These are phyloP conservation scores for Polydrusus tereticollis DNA, from an alignment of 2,888 invertebrate species.

Conservation along the genomic window DNA sequence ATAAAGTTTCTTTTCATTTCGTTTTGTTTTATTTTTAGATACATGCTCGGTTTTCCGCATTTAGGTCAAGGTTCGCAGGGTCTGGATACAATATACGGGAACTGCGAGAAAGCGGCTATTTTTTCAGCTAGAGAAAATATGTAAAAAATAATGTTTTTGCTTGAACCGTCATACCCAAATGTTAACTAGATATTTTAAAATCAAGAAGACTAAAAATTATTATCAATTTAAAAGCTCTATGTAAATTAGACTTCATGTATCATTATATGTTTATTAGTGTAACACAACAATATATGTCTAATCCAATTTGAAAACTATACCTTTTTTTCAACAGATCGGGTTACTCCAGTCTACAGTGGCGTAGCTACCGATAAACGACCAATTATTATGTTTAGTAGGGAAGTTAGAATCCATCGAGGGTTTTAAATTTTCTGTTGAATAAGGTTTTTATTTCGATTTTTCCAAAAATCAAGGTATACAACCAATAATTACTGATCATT, in stretches of 20 bases:
- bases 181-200: too few species aligned
- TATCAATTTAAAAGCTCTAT: too few species aligned
- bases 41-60: background rate
- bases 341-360: constrained; percentile 25
- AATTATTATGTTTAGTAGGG: too few species aligned
- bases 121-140: background rate
- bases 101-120: background rate
- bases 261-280: background rate
- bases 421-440: too few species aligned
- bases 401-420: too few species aligned
- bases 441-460: too few species aligned
- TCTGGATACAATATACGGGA: background rate
- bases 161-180: too few species aligned
- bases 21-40: constrained; percentile 6
- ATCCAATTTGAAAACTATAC: constrained; percentile 20
- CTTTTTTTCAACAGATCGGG: constrained; percentile 9
- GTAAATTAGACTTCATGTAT: too few species aligned
- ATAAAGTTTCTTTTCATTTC: background rate
- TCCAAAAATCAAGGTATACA: too few species aligned
- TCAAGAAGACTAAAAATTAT: too few species aligned
- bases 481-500: too few species aligned
- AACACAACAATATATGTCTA: constrained; percentile 14
- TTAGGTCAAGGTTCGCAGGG: constrained; percentile 15
- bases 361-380: background rate
- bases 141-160: too few species aligned